Evolutionary conservation across 2,113 vertebrate species (phyloP).

Genomic region (Neoarius graeffei): DNA sequence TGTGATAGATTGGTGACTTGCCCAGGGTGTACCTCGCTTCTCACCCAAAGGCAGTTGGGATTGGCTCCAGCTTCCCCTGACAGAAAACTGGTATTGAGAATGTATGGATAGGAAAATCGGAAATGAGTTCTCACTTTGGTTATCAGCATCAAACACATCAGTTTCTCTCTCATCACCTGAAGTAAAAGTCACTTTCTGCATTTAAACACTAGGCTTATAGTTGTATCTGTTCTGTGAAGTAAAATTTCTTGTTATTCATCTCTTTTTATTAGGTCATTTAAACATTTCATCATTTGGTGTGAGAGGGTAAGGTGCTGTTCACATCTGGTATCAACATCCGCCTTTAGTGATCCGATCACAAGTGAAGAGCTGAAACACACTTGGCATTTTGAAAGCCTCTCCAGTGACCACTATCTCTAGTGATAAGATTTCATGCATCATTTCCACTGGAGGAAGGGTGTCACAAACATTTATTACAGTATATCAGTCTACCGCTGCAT

Average conservation of each 20-base stretch:
- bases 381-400: neutral
- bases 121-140: neutral
- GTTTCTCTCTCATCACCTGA: neutral
- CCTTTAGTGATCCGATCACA: conserved; percentile 4
- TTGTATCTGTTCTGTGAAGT: neutral
- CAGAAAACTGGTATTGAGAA: no score
- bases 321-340: neutral
- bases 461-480: neutral
- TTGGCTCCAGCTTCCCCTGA: no score
- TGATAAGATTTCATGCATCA: neutral
- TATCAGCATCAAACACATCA: neutral
- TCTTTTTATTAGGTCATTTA: neutral
- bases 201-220: neutral
- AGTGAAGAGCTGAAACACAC: neutral
- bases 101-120: no score
- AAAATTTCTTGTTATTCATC: neutral
- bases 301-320: neutral
- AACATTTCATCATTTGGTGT: neutral
- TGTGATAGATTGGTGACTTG: no score
- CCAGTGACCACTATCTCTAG: neutral
- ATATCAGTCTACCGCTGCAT: no score
- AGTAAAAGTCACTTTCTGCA: neutral
- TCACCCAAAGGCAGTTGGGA: no score
- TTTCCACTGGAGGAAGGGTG: neutral
- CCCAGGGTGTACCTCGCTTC: no score